Evolutionary conservation across 1,140 invertebrate genomes (phyloP).

Genomic region (Drosophila pandora): DNA sequence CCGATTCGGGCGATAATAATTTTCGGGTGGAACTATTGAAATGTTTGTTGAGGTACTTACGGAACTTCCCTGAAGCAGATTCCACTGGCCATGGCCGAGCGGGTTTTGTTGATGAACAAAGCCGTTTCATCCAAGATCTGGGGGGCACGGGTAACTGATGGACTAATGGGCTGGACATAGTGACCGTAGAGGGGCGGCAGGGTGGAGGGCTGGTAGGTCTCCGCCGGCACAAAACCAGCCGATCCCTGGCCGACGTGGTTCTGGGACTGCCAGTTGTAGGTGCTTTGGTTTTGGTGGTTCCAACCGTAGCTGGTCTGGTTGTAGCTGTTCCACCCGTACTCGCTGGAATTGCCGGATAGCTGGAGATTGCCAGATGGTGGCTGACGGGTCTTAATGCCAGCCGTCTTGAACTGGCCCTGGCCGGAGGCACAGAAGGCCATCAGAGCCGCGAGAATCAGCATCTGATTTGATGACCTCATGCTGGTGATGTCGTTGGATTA

Average conservation of each 20-base stretch:
- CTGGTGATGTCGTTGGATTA: constrained; percentile 34
- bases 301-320: constrained; percentile 1
- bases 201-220: constrained; percentile 54
- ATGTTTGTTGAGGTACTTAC: constrained; percentile 82
- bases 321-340: constrained; percentile 16
- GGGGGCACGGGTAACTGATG: constrained; percentile 26
- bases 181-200: constrained; percentile 37
- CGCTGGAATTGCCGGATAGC: constrained; percentile 40
- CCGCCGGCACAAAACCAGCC: constrained; percentile 59
- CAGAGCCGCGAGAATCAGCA: constrained; percentile 22
- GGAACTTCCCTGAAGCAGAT: constrained; percentile 86
- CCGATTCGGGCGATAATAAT: constrained; percentile 34
- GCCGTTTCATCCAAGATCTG: constrained; percentile 68
- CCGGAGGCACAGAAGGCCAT: constrained; percentile 26
- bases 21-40: constrained; percentile 12
- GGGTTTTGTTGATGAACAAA: constrained; percentile 76
- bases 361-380: constrained; percentile 63
- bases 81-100: constrained; percentile 81
- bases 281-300: constrained; percentile 16
- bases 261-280: constrained; percentile 7
- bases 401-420: constrained; percentile 65
- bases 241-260: constrained; percentile 36
- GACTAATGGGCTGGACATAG: constrained; percentile 50
- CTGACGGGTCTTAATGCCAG: constrained; percentile 75
- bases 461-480: constrained; percentile 56